Conservation (phyloP, 2,113 vertebrate genomes). For the Empidonax alnorum region DNA sequence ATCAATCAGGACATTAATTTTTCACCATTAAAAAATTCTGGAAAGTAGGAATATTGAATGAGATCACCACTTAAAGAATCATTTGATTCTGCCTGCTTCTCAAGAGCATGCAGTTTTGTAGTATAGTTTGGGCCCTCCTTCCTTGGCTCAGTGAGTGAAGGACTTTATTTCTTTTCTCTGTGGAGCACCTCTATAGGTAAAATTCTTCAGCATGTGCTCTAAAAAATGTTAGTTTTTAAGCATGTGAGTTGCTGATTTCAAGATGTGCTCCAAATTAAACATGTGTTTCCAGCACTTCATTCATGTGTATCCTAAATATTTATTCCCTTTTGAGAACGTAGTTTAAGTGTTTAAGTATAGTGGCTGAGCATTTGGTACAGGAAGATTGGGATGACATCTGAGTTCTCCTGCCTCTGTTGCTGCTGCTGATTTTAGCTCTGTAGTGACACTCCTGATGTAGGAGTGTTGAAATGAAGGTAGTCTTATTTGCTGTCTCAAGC, state of each 20-base stretch:
- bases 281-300: not conserved
- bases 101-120: not conserved
- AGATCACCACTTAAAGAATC: not conserved
- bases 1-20: slow-evolving; percentile 40
- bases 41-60: not conserved
- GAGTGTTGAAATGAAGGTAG: not conserved
- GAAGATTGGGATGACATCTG: not conserved
- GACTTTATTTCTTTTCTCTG: not conserved
- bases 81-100: not conserved
- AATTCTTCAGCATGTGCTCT: not conserved
- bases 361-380: not conserved
- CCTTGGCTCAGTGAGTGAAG: not conserved
- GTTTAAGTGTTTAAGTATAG: not conserved
- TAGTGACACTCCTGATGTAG: too few relatives aligned
- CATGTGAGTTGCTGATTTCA: not conserved
- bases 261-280: not conserved
- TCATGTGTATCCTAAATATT: not conserved
- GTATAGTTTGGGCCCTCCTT: not conserved
- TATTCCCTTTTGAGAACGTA: not conserved
- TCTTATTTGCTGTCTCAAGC: not conserved
- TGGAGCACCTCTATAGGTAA: not conserved
- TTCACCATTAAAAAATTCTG: not conserved
- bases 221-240: not conserved
- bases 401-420: not conserved
- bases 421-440: not conserved